A percentile compares a stretch with the other conserved stretches of the same genome.
These are phyloP conservation scores for Gonatopus flavifemur DNA, from an alignment of 1,140 invertebrate genomes.

Conservation along the genomic window DNA sequence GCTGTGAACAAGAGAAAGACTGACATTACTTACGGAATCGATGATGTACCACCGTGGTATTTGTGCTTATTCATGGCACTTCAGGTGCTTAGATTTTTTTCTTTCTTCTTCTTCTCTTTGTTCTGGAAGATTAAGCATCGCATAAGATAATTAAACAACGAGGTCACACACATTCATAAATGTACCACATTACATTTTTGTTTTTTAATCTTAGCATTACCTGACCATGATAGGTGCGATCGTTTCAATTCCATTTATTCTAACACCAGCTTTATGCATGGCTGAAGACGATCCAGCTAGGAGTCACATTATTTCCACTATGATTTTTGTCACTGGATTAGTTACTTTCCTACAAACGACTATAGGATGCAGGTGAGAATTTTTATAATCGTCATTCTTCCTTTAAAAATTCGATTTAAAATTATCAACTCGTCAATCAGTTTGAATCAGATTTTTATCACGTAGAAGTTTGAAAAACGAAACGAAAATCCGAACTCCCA, in stretches of 20 bases:
- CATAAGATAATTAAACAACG: not conserved
- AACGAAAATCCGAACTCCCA: too few species aligned
- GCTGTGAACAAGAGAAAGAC: conserved; percentile 38
- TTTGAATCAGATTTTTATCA: too few species aligned
- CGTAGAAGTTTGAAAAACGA: too few species aligned
- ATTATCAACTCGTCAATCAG: too few species aligned
- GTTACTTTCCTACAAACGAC: conserved; percentile 80
- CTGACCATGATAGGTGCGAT: conserved; percentile 86
- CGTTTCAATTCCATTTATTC: conserved; percentile 80
- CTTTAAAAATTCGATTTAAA: too few species aligned
- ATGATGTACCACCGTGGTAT: conserved; percentile 83
- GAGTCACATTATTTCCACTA: conserved; percentile 81
- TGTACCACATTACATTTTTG: conserved; percentile 22
- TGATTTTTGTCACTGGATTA: conserved; percentile 85
- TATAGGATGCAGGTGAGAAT: conserved; percentile 76
- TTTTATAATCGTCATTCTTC: too few species aligned
- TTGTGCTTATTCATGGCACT: conserved; percentile 80
- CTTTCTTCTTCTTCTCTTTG: not conserved
- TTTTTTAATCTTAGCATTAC: conserved; percentile 87
- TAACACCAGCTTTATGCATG: conserved; percentile 82
- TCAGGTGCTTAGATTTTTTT: conserved; percentile 62
- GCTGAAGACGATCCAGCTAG: conserved; percentile 74
- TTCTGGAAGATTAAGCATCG: not conserved
- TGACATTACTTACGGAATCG: conserved; percentile 74
- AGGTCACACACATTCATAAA: not conserved